These are phyloP conservation scores for Goniozus legneri DNA, from an alignment of 1,140 invertebrate species.

Conservation along the genomic window DNA sequence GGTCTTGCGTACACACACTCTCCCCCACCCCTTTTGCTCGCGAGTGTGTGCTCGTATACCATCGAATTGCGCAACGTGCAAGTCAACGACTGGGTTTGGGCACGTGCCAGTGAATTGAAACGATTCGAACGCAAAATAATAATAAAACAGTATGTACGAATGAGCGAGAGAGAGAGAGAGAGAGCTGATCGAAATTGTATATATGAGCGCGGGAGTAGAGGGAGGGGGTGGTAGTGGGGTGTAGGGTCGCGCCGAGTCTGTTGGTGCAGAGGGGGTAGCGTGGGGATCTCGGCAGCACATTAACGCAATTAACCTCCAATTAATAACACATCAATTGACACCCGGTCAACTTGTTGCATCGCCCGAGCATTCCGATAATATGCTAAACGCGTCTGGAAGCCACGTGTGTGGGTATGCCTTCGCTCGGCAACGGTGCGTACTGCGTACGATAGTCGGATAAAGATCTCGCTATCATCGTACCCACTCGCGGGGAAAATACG, in stretches of 20 bases:
- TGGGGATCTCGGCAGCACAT: constrained; percentile 36
- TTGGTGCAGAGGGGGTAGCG: not conserved
- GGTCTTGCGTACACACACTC: not conserved
- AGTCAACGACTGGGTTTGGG: constrained; percentile 41
- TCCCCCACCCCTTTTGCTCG: not conserved
- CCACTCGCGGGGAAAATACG: too few species aligned
- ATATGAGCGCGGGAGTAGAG: constrained; percentile 1
- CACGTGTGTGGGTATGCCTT: constrained; percentile 16
- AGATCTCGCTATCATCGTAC: too few species aligned
- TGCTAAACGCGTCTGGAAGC: constrained; percentile 34
- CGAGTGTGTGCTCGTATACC: too few species aligned
- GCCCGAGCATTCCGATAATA: constrained; percentile 40
- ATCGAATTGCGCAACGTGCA: too few species aligned
- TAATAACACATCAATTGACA: constrained; percentile 56
- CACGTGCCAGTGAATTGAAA: constrained; percentile 45
- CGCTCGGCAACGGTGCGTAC: too few species aligned
- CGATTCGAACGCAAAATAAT: constrained; percentile 43
- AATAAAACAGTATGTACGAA: constrained; percentile 37
- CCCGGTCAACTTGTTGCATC: constrained; percentile 51
- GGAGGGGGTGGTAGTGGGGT: constrained; percentile 11
- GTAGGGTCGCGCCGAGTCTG: constrained; percentile 7
- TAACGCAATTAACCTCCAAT: constrained; percentile 54
- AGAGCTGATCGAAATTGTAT: constrained; percentile 2
- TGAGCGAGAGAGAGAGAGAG: too few species aligned
- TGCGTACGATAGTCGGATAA: too few species aligned